A percentile compares a stretch with the other conserved stretches of the same genome.
Evolutionary conservation across 2,888 invertebrate genomes (phyloP).

Genomic region (Macrosoma leucophasiata): DNA sequence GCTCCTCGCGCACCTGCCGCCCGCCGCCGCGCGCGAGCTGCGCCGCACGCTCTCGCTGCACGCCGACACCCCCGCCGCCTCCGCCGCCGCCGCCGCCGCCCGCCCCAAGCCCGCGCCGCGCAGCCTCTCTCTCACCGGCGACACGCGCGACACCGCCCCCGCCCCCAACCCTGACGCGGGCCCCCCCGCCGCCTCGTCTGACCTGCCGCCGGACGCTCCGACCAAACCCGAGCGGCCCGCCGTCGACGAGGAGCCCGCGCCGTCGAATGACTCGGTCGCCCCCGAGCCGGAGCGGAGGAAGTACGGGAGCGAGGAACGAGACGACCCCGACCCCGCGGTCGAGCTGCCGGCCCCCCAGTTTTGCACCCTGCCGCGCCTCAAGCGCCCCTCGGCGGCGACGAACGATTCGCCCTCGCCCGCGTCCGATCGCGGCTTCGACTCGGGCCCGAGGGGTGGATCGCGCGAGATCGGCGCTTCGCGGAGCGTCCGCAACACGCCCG

Average conservation of each 20-base stretch:
- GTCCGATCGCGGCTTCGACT: conserved; percentile 22
- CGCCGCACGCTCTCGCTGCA: conserved; percentile 79
- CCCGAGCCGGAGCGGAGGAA: not conserved
- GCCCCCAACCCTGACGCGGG: conserved; percentile 15
- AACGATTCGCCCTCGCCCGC: conserved; percentile 28
- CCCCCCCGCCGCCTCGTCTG: conserved; percentile 8
- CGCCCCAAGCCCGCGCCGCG: conserved; percentile 29
- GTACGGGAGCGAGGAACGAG: conserved; percentile 1
- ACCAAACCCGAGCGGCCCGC: conserved; percentile 6
- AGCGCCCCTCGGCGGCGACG: conserved; percentile 35
- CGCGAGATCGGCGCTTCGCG: conserved; percentile 28
- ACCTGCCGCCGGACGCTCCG: conserved; percentile 20
- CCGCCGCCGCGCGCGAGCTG: conserved; percentile 79
- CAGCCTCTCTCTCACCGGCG: conserved; percentile 47
- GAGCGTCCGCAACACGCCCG: conserved; percentile 51
- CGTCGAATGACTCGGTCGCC: conserved; percentile 5
- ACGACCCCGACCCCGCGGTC: conserved; percentile 5
- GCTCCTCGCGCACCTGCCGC: conserved; percentile 81
- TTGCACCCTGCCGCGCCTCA: conserved; percentile 52
- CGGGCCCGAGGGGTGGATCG: conserved; percentile 16
- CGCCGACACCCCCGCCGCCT: conserved; percentile 35
- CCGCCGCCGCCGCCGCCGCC: conserved; percentile 35
- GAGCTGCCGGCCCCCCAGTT: conserved; percentile 35
- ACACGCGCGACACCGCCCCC: conserved; percentile 22
- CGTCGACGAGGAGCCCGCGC: conserved; percentile 3